These are phyloP conservation scores for Hypotaenidia okinawae DNA, from an alignment of 2,797 vertebrate species.

Conservation along the genomic window DNA sequence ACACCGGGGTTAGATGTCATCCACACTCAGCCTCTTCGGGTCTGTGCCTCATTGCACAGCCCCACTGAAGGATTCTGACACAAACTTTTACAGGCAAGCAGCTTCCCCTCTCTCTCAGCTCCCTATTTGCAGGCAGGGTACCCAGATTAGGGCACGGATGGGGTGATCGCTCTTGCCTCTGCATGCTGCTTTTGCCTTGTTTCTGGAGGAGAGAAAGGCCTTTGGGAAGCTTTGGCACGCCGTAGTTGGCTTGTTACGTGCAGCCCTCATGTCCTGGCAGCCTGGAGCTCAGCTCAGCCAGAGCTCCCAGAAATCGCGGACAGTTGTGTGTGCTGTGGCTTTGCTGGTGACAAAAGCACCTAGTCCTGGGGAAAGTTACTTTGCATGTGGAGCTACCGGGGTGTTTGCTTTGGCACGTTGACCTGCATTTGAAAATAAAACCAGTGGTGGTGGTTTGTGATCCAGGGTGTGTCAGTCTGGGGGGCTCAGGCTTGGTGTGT, in stretches of 20 bases:
- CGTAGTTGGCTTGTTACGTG: conserved; percentile 8
- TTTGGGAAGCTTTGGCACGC: not conserved
- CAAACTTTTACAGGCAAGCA: too few species aligned
- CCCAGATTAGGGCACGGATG: not conserved
- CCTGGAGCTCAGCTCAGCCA: not conserved
- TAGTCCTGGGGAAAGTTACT: not conserved
- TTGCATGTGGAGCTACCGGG: not conserved
- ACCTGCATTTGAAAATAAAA: not conserved
- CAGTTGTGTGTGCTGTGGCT: not conserved
- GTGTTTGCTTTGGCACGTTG: not conserved
- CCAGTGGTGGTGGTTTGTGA: not conserved
- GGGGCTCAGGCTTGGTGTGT: too few species aligned
- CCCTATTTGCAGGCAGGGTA: not conserved
- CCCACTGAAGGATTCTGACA: not conserved
- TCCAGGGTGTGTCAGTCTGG: not conserved
- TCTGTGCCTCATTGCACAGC: not conserved
- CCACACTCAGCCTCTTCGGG: not conserved
- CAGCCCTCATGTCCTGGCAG: conserved; percentile 30
- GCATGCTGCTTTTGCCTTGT: accelerated
- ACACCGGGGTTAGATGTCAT: accelerated
- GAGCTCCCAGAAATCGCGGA: conserved; percentile 23
- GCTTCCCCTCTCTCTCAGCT: not conserved
- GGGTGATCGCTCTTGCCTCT: not conserved
- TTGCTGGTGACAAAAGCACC: conserved; percentile 17
- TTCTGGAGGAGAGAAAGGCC: not conserved